phyloP scores from a whole-genome alignment of 1,140 invertebrate species.

The Aethina tumida region DNA sequence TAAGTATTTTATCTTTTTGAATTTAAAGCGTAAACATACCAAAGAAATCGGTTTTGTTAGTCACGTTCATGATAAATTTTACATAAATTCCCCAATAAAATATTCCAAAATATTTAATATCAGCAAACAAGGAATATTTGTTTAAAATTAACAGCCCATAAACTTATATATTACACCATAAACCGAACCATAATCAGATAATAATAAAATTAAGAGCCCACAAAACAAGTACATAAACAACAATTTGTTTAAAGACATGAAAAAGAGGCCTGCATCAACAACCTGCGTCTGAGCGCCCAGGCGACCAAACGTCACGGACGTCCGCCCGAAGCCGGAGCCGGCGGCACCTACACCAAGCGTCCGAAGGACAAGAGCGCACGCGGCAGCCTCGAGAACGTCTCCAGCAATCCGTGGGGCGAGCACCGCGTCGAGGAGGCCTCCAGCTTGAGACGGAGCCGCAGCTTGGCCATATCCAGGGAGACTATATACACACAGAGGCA shows the following conservation, averaged over 20 bases:
- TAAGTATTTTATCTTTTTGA: too few species aligned
- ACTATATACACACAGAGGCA: constrained; percentile 37
- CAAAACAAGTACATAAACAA: too few species aligned
- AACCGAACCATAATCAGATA: too few species aligned
- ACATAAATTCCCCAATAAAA: too few species aligned
- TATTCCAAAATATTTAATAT: too few species aligned
- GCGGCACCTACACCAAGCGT: constrained; percentile 8
- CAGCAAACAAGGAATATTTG: too few species aligned
- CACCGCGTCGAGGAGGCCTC: constrained; percentile 37
- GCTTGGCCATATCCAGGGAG: constrained; percentile 67
- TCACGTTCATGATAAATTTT: too few species aligned
- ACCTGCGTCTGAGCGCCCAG: constrained; percentile 24
- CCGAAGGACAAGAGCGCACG: constrained; percentile 17
- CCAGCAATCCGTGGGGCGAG: constrained; percentile 24
- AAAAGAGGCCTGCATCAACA: constrained; percentile 27
- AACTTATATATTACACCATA: too few species aligned
- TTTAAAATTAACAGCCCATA: too few species aligned
- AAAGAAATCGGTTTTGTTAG: too few species aligned
- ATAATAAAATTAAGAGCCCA: too few species aligned
- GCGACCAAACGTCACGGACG: constrained; percentile 15
- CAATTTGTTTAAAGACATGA: constrained; percentile 24
- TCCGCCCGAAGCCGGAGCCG: constrained; percentile 2
- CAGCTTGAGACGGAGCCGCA: constrained; percentile 57
- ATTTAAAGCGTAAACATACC: too few species aligned
- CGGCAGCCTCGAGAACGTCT: constrained; percentile 32